phyloP scores from a whole-genome alignment of 1,140 invertebrate species.

The Sminthurinus signatus region DNA sequence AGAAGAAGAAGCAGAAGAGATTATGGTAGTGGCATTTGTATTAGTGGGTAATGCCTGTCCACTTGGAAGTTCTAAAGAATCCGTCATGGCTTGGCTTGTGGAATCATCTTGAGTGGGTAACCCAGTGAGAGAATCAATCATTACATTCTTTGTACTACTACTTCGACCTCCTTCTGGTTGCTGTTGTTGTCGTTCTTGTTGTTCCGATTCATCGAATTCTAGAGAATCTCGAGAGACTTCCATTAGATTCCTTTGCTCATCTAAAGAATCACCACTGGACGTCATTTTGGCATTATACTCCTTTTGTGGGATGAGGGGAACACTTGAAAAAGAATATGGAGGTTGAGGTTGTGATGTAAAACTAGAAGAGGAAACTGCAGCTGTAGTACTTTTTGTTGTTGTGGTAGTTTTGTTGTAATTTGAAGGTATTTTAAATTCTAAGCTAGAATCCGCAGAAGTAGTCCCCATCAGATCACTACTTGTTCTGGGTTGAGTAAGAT shows the following conservation, averaged over 20 bases:
- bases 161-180: too few species aligned
- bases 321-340: too few species aligned
- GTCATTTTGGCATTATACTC: constrained; percentile 39
- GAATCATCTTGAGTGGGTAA: not conserved
- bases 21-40: too few species aligned
- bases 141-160: not conserved
- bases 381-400: not conserved
- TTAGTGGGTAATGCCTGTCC: constrained; percentile 16
- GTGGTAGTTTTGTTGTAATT: not conserved
- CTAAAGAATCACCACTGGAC: constrained; percentile 47
- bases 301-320: too few species aligned
- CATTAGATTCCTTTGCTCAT: constrained; percentile 34
- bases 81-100: constrained; percentile 29
- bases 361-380: too few species aligned
- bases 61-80: constrained; percentile 40
- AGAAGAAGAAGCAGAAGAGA: too few species aligned
- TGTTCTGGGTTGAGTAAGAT: constrained; percentile 9
- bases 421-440: constrained; percentile 20
- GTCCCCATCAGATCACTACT: constrained; percentile 23
- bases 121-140: constrained; percentile 18
- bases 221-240: constrained; percentile 36
- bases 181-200: constrained; percentile 37
- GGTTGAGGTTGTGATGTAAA: too few species aligned
- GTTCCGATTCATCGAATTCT: constrained; percentile 44
- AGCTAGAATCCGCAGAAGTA: constrained; percentile 32